These are phyloP conservation scores for Girardinichthys multiradiatus DNA, from an alignment of 2,113 vertebrate species.

Conservation along the genomic window DNA sequence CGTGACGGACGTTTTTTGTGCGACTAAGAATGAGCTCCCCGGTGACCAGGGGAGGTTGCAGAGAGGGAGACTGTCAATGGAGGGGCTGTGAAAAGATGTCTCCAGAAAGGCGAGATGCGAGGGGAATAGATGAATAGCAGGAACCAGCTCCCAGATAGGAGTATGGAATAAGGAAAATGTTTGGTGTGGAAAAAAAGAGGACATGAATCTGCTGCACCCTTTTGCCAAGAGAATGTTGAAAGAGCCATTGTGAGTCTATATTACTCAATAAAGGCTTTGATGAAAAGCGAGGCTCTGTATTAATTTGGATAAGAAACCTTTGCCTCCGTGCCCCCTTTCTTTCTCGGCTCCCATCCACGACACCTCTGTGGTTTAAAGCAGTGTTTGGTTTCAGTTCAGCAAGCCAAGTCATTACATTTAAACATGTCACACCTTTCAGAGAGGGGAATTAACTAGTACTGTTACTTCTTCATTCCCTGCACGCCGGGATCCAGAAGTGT, in stretches of 20 bases:
- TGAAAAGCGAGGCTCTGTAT: slow-evolving; percentile 74
- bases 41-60: slow-evolving; percentile 70
- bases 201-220: slow-evolving; percentile 59
- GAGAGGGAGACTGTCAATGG: slow-evolving; percentile 70
- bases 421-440: slow-evolving; percentile 75
- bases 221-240: slow-evolving; percentile 68
- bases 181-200: slow-evolving; percentile 45
- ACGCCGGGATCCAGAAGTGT: slow-evolving; percentile 53
- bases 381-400: slow-evolving; percentile 80
- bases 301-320: slow-evolving; percentile 80
- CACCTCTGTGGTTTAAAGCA: slow-evolving; percentile 79
- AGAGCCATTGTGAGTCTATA: slow-evolving; percentile 74
- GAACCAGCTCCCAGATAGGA: slow-evolving; percentile 59
- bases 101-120: slow-evolving; percentile 63
- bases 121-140: slow-evolving; percentile 74
- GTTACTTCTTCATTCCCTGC: slow-evolving; percentile 72
- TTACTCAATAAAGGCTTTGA: slow-evolving; percentile 72
- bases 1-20: slow-evolving; percentile 83
- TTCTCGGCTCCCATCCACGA: slow-evolving; percentile 78
- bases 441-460: slow-evolving; percentile 69
- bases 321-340: slow-evolving; percentile 79
- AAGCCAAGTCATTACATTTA: slow-evolving; percentile 82
- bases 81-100: slow-evolving; percentile 70
- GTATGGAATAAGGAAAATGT: slow-evolving; percentile 64
- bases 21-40: slow-evolving; percentile 79